These are phyloP conservation scores for Syritta pipiens DNA, from an alignment of 2,888 invertebrate genomes.

Conservation along the genomic window DNA sequence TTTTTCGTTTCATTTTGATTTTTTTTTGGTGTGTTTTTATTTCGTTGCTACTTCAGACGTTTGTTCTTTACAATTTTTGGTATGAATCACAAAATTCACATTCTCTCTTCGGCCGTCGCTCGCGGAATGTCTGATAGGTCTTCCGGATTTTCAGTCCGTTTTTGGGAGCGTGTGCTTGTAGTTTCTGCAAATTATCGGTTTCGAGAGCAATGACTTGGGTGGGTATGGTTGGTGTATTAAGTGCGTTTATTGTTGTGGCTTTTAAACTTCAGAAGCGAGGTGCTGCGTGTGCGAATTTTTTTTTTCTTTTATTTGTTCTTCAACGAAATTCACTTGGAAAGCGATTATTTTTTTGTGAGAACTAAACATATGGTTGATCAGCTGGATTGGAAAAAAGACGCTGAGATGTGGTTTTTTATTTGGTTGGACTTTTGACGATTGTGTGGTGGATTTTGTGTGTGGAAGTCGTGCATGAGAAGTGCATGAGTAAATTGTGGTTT, in stretches of 20 bases:
- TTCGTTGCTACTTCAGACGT: slow-evolving; percentile 1
- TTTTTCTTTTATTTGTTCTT: not conserved
- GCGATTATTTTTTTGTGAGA: not conserved
- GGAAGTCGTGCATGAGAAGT: too few species aligned
- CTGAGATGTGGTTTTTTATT: not conserved
- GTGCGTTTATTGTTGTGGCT: slow-evolving; percentile 20
- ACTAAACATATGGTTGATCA: slow-evolving; percentile 7
- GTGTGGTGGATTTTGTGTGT: not conserved
- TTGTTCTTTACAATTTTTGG: slow-evolving; percentile 1
- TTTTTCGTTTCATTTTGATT: too few species aligned
- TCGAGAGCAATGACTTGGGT: slow-evolving; percentile 45
- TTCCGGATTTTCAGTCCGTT: slow-evolving; percentile 31
- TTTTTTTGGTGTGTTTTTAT: slow-evolving; percentile 2
- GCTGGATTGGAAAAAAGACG: not conserved
- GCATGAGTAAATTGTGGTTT: not conserved
- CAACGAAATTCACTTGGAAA: not conserved
- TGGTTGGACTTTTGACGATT: not conserved
- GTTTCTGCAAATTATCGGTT: slow-evolving; percentile 22
- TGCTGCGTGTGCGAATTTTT: slow-evolving; percentile 17
- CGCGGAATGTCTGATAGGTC: not conserved
- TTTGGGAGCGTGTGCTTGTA: not conserved
- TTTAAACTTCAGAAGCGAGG: not conserved
- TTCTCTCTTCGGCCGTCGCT: slow-evolving; percentile 14
- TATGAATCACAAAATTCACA: slow-evolving; percentile 30
- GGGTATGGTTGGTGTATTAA: slow-evolving; percentile 2